Evolutionary conservation across 35 echinoderm and acorn worm genomes (phyloP).

Genomic region (Hemicentrotus pulcherrimus): DNA sequence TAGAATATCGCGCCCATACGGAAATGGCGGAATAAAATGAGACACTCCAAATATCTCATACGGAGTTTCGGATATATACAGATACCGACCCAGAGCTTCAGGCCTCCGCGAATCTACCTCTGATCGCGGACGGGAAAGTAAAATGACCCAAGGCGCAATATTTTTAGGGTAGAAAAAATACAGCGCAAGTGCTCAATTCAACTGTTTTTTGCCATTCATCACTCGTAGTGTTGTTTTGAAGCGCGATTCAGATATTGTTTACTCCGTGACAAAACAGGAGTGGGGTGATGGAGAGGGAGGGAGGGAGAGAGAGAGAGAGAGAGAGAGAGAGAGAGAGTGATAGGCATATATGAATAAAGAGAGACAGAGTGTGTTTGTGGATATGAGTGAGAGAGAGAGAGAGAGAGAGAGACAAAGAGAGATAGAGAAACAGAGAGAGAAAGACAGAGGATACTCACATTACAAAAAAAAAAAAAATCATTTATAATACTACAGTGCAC

Average conservation of each 20-base stretch:
- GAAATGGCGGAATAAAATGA: not conserved
- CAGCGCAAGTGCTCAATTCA: not conserved
- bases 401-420: not conserved
- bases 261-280: not conserved
- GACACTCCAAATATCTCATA: not conserved
- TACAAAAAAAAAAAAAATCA: no score
- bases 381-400: not conserved
- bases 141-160: not conserved
- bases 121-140: not conserved
- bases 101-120: not conserved
- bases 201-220: not conserved
- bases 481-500: no score
- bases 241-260: slow-evolving; percentile 1
- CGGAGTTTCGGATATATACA: not conserved
- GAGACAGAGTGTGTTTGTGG: not conserved
- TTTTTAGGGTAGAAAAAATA: not conserved
- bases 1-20: not conserved
- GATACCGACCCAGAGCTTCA: not conserved
- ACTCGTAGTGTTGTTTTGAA: not conserved
- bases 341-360: no score
- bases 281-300: not conserved
- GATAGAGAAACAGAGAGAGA: not conserved
- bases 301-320: no score
- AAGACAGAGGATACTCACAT: not conserved
- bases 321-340: not conserved